Base-by-base conservation (phyloP, 2,888 invertebrate genomes). In the Miltochrista miniata region DNA sequence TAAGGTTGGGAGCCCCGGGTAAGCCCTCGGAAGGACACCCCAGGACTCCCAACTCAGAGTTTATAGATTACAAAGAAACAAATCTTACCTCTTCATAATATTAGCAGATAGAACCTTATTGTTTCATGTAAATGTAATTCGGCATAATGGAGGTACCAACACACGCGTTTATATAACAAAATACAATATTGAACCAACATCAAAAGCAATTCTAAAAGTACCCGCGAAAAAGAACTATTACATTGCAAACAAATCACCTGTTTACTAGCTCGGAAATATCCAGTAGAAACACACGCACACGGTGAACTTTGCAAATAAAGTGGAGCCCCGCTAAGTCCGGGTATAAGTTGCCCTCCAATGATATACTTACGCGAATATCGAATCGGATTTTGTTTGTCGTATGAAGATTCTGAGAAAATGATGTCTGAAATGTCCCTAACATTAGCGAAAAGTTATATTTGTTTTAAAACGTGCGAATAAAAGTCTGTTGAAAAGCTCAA, bases 381-480 rank as follows among this genome's bases (percentile, higher is more conserved):
- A 74, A 78, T 77, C 74, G 72, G 79, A 77, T 79, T 76, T 69
- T 66, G 64, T 52, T 67, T 70, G 70, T 70, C 68, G 56, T 48
- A 48, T 45, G 33, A 36, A 46, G 51, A 36, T 24, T 37, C 45
- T 15, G 33, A 44, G n/a, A 34, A 49, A 48, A 53, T 53, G 46
- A 40, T 33, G 48, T 43, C 31, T 38, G 12, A 33, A 24, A 40
- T 35, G 29, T 33, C 15, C 7, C 29, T 24, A 29, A 54, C 40
- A 52, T 45, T 41, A 31, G 36, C 14, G 33, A 18, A 24, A 40
- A 52, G 31, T 44, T 47, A 13, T 35, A 18, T 38, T 37, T 43
- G 48, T 33, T 7, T 4, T 33, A 49, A 13, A 8, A 13, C 13
- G 13, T 34, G 12, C 1, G 12, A 15, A 13, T 36, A 13, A 10